phyloP scores from a whole-genome alignment of 2,888 invertebrate genomes.

The Tinea pellionella region DNA sequence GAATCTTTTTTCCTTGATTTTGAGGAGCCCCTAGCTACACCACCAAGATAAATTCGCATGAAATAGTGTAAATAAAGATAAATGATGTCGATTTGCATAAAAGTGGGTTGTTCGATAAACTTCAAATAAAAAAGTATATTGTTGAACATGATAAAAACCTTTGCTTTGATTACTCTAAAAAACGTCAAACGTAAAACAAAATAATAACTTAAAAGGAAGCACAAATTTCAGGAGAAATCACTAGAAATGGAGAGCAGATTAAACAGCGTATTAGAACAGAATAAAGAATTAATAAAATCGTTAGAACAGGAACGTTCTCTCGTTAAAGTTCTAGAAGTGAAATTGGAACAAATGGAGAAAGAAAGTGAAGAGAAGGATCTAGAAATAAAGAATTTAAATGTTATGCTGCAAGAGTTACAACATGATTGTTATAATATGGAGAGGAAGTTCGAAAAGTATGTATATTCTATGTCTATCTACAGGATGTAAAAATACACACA shows the following conservation, averaged over 20 bases:
- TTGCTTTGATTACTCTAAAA: too few species aligned
- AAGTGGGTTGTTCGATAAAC: too few species aligned
- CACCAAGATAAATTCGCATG: too few species aligned
- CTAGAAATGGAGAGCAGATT: constrained; percentile 54
- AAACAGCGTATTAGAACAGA: constrained; percentile 57
- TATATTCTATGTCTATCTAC: constrained; percentile 14
- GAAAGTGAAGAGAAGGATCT: constrained; percentile 62
- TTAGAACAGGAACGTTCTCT: constrained; percentile 67
- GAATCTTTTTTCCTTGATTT: too few species aligned
- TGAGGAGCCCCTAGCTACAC: too few species aligned
- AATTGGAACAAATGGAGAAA: constrained; percentile 57
- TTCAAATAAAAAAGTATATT: too few species aligned
- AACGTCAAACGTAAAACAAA: too few species aligned
- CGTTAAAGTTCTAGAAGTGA: constrained; percentile 57
- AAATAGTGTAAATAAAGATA: too few species aligned
- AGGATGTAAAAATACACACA: too few species aligned
- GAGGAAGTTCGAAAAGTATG: constrained; percentile 56
- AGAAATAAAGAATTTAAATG: constrained; percentile 52
- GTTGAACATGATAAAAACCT: too few species aligned
- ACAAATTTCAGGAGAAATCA: constrained; percentile 37
- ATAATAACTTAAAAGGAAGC: background rate
- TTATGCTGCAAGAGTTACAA: constrained; percentile 51
- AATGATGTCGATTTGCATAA: too few species aligned
- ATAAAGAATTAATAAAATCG: constrained; percentile 53
- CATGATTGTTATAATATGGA: constrained; percentile 52